Evolutionary conservation across 2,888 invertebrate genomes (phyloP).

Genomic region (Apeira syringaria): DNA sequence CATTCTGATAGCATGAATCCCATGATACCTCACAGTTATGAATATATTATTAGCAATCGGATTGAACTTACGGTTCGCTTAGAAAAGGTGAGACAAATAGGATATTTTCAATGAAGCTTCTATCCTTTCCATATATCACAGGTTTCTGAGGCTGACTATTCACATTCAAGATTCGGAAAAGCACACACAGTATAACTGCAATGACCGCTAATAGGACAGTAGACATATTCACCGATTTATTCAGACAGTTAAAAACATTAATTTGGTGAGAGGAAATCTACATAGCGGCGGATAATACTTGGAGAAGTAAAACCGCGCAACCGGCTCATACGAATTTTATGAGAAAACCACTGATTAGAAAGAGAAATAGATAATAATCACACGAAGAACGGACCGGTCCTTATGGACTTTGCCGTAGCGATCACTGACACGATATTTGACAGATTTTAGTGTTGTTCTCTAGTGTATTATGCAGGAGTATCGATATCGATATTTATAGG

Average conservation of each 20-base stretch:
- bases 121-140: slow-evolving; percentile 89
- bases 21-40: background rate
- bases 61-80: slow-evolving; percentile 91
- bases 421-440: too few relatives aligned
- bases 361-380: too few relatives aligned
- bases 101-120: slow-evolving; percentile 89
- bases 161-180: slow-evolving; percentile 93
- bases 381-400: too few relatives aligned
- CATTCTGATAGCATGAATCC: too few relatives aligned
- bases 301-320: slow-evolving; percentile 39
- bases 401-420: too few relatives aligned
- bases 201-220: slow-evolving; percentile 91
- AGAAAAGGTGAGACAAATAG: slow-evolving; percentile 91
- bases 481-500: too few relatives aligned
- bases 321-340: slow-evolving; percentile 39
- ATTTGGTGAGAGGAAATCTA: slow-evolving; percentile 42
- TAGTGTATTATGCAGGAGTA: too few relatives aligned
- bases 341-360: too few relatives aligned
- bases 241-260: slow-evolving; percentile 21
- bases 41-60: background rate
- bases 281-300: slow-evolving; percentile 54
- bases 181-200: slow-evolving; percentile 91
- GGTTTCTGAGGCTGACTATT: slow-evolving; percentile 92
- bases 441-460: too few relatives aligned
- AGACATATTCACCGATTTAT: slow-evolving; percentile 83